Conservation (phyloP, 2,888 invertebrate species). For the Ryuthela nishihirai region DNA sequence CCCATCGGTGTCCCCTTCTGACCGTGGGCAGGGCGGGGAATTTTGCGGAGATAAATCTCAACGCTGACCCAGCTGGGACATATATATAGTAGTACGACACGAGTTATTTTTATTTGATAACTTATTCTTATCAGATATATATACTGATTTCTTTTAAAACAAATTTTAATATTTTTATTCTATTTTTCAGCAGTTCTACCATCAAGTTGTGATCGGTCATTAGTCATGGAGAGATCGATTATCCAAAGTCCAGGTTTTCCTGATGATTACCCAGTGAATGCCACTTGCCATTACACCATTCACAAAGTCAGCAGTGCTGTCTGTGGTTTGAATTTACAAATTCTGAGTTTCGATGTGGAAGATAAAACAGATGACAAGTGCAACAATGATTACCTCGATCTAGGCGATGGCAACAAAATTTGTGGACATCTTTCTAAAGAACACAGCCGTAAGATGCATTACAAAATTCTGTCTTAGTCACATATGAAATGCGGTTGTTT, state of each 20-base stretch:
- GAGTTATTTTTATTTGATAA: too few relatives aligned
- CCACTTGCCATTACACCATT: conserved; percentile 41
- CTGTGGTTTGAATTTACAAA: conserved; percentile 40
- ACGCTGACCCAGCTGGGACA: too few relatives aligned
- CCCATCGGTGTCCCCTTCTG: too few relatives aligned
- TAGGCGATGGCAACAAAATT: conserved; percentile 38
- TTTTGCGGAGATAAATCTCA: too few relatives aligned
- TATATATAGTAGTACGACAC: too few relatives aligned
- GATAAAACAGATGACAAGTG: conserved; percentile 34
- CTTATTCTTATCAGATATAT: too few relatives aligned
- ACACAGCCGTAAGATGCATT: conserved; percentile 20
- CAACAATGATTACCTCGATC: conserved; percentile 38
- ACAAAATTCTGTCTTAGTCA: too few relatives aligned
- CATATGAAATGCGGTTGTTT: too few relatives aligned
- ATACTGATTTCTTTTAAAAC: too few relatives aligned
- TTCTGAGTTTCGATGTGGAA: conserved; percentile 41
- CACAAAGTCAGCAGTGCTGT: conserved; percentile 16
- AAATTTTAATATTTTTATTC: too few relatives aligned
- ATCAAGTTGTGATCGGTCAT: conserved; percentile 6
- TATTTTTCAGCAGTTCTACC: background rate
- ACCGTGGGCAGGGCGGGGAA: too few relatives aligned
- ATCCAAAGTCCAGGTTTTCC: conserved; percentile 43
- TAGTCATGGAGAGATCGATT: conserved; percentile 13
- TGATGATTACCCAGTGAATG: conserved; percentile 35
- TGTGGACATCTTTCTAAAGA: conserved; percentile 40